Base-by-base conservation (phyloP, 2,888 invertebrate species). In the Macrosoma leucophasiata region DNA sequence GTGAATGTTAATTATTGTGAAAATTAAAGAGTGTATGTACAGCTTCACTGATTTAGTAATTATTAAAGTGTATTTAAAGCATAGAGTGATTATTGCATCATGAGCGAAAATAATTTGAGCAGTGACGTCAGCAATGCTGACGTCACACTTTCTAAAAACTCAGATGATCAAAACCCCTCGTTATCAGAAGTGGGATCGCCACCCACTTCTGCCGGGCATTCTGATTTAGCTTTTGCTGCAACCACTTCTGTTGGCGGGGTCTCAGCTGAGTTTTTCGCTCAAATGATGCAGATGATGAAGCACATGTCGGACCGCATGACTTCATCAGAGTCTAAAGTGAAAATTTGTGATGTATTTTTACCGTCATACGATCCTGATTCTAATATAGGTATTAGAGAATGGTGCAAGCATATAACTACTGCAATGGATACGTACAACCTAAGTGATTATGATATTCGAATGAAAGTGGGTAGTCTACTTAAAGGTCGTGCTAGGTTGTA, bases 291-390 rank as follows among this genome's bases (percentile, higher is more conserved):
- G 13, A 46, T 48, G 41, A 54, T 57, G 51, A 34, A 52, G 21
- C 33, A 39, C 4, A 41, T 56, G 47, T 43, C 45, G 1, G 54
- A 56, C 6, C 48, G 50, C 2, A 8, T 55, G 6, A 23, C 17
- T 4, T 29, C n/a, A 15, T 14, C 33, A 2, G 28, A 35, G 1
- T 5, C 20, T 2, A 51, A 48, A 22, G 30, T 52, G 1, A 48
- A 36, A 18, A 51, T 55, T 3, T 52, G 26, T n/a, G n/a, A 58
- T 7, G 13, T 53, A 0, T 53, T 36, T 32, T 32, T 57, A 21
- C 53, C 54, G 1, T 48, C 52, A 6, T 57, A 34, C 28, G 52
- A 59, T 30, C 56, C 52, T 3, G 54, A 53, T 13, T 25, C 31
- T 2, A 39, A 46, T 17, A 21, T 54, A 0, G 50, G 50, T 0